phyloP scores from a whole-genome alignment of 2,797 vertebrate species.

The Halcyon badia region DNA sequence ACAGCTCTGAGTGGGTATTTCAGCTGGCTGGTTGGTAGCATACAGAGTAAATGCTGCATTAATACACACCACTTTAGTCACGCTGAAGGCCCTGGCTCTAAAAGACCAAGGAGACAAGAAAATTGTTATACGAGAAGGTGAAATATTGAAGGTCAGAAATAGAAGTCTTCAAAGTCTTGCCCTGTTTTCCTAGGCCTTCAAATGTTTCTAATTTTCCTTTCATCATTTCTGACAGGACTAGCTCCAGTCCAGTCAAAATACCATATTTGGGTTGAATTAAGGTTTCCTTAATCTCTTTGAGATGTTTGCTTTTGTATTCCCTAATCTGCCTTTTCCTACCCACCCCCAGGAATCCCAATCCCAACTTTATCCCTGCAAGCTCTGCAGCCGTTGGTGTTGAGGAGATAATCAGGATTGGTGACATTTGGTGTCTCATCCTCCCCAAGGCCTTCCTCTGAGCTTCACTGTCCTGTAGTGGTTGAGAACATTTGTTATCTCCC shows the following conservation, averaged over 20 bases:
- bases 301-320: background rate
- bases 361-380: background rate
- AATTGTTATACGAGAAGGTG: background rate
- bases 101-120: background rate
- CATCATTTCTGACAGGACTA: background rate
- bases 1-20: background rate
- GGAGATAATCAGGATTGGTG: background rate
- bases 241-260: background rate
- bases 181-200: background rate
- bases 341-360: background rate
- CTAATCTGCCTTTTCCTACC: background rate
- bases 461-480: background rate
- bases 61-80: background rate
- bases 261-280: background rate
- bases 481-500: conserved; percentile 32
- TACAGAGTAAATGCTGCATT: background rate
- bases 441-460: background rate
- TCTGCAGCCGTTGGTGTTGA: background rate
- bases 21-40: background rate
- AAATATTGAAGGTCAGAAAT: background rate
- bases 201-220: background rate
- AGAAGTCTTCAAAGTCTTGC: background rate
- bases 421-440: conserved; percentile 14
- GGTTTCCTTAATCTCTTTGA: background rate
- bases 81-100: background rate